Evolutionary conservation across 53 echinoderm and acorn worm species (phyloP).

Genomic region (Patiria pectinifera): DNA sequence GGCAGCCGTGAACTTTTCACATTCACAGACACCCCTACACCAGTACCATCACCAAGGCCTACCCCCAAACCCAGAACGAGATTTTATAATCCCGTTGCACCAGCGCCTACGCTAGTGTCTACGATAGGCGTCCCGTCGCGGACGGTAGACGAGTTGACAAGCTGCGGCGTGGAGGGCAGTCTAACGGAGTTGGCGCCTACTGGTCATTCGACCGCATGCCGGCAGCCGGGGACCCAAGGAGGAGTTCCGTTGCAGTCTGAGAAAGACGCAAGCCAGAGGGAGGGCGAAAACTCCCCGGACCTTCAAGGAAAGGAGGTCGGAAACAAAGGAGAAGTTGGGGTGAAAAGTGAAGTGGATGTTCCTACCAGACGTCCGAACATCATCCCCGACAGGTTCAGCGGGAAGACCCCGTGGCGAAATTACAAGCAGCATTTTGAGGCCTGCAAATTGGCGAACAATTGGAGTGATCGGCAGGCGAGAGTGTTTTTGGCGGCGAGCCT

Average conservation of each 20-base stretch:
- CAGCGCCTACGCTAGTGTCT: too few relatives aligned
- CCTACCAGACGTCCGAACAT: conserved; percentile 40
- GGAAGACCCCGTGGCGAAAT: conserved; percentile 29
- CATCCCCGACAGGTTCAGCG: conserved; percentile 38
- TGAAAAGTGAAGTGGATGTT: background rate
- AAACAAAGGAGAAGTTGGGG: background rate
- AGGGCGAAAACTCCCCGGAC: background rate
- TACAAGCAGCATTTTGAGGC: conserved; percentile 32
- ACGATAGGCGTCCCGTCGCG: background rate
- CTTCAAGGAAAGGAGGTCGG: background rate
- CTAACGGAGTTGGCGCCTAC: background rate
- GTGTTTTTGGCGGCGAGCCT: conserved; percentile 37
- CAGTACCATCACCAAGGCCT: background rate
- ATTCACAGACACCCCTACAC: background rate
- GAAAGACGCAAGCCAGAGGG: conserved; percentile 6
- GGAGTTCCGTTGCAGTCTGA: background rate
- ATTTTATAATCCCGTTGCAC: too few relatives aligned
- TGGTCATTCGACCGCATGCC: background rate
- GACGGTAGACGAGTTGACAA: background rate
- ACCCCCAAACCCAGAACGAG: too few relatives aligned
- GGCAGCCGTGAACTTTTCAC: background rate
- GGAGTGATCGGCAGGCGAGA: conserved; percentile 22
- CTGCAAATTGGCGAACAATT: background rate
- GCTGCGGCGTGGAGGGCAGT: background rate
- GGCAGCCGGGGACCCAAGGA: background rate